Evolutionary conservation across 2,888 invertebrate species (phyloP), one percentile per base, ranked within the genome.

Genomic region (Idaea biselata): DNA sequence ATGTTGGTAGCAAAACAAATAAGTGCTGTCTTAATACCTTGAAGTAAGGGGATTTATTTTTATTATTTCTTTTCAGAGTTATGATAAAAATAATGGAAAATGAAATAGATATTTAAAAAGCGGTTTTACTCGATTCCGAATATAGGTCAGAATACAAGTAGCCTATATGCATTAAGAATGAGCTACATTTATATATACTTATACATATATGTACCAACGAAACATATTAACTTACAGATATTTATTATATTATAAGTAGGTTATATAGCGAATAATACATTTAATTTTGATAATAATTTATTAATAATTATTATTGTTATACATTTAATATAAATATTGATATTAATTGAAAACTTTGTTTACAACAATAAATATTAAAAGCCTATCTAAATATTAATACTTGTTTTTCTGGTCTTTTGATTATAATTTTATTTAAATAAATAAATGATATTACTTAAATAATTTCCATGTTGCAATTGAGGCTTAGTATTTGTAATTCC

Each of bases 401-500:
- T 6, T 61, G 6, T 25, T 25, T 1, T 17, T 33, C 17, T 55
- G 18, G 18, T 31, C 5, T 14, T 59, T 53, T 14, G 5, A 53
- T 59, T 11, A 33, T 54, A 14, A 18, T 32, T 60, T 55, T 58
- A 55, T 55, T 60, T 18, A 1, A 57, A 61, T 82, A 86, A 85
- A 25, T 65, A 60, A 25, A 25, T 25, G 25, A 25, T 3, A 25
- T 3, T 58, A 60, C 59, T 78, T 81, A 91, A 61, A 91, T 83
- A 70, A 86, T 89, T 79, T 91, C 89, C 79, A 89, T 81, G 66
- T 87, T 86, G 69, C 89, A 87, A 70, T 92, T 91, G 59, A 96
- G 94, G 80, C 95, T 95, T 63, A 94, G 89, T 59, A 96, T 83
- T 78, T 96, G 96, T 53, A 96, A 88, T 74, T 93, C 94, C 96